Percentiles rank a stretch among this genome's conserved stretches.
Conservation (phyloP, 2,888 invertebrate species). For the Trachelus tabidus region DNA sequence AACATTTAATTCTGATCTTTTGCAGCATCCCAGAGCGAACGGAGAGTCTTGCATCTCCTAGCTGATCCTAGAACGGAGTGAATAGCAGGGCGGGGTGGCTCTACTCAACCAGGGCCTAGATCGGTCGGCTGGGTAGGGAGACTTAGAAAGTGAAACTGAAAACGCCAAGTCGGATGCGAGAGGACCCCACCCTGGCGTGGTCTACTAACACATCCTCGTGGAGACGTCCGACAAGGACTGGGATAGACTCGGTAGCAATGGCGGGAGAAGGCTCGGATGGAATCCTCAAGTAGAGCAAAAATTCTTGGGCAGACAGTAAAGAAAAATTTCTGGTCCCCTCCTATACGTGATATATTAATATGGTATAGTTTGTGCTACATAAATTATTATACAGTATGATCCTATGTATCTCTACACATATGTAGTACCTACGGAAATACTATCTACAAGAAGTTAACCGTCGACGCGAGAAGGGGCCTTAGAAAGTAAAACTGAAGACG, state of each 20-base stretch:
- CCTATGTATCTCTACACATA: not conserved
- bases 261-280: not conserved
- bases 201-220: conserved; percentile 36
- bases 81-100: conserved; percentile 40
- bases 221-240: not conserved
- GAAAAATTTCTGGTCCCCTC: not conserved
- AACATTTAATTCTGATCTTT: not conserved
- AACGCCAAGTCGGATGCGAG: conserved; percentile 61
- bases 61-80: conserved; percentile 27
- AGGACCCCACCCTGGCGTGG: conserved; percentile 64
- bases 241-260: not conserved
- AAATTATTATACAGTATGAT: not conserved
- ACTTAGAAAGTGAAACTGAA: conserved; percentile 61
- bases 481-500: conserved; percentile 64
- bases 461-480: conserved; percentile 40
- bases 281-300: not conserved
- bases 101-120: conserved; percentile 32
- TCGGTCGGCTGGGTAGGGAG: conserved; percentile 16
- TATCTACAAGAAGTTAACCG: not conserved
- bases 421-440: not conserved
- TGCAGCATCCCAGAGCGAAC: conserved; percentile 7
- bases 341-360: not conserved
- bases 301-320: not conserved
- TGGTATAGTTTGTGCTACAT: not conserved
- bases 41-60: conserved; percentile 20